phyloP scores from a whole-genome alignment of 2,888 invertebrate genomes.

The Eumacrocentrus americanus region DNA sequence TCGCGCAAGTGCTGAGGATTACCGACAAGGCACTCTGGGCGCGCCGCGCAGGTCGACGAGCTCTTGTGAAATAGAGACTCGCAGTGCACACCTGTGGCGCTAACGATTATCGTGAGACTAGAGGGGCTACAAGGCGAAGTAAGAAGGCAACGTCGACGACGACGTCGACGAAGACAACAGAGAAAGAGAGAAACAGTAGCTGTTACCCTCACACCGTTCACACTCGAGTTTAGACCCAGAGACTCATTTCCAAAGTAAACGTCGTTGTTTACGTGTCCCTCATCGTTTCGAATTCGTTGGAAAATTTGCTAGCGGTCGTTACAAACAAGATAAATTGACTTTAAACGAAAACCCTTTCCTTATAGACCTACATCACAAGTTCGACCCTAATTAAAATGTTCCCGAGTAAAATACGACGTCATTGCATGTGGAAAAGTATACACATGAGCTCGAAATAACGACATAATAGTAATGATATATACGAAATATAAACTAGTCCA shows the following conservation, averaged over 20 bases:
- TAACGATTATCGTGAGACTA: slow-evolving; percentile 41
- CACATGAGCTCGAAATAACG: background rate
- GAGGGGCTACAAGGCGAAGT: slow-evolving; percentile 23
- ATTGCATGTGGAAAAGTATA: background rate
- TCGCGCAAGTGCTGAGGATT: slow-evolving; percentile 25
- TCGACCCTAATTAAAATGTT: background rate
- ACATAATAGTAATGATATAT: background rate
- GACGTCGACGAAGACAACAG: too few relatives aligned
- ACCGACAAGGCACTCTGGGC: slow-evolving; percentile 19
- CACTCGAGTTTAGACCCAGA: slow-evolving; percentile 7
- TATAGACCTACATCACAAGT: too few relatives aligned
- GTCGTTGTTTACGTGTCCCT: background rate
- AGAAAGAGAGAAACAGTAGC: background rate
- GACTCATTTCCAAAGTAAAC: background rate
- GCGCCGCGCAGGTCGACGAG: slow-evolving; percentile 22
- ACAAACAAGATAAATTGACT: slow-evolving; percentile 13
- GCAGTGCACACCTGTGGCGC: slow-evolving; percentile 50
- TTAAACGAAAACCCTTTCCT: background rate
- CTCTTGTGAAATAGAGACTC: slow-evolving; percentile 31
- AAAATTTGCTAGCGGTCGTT: slow-evolving; percentile 5
- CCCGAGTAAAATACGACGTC: too few relatives aligned
- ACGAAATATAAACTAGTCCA: background rate
- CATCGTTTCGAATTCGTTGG: background rate
- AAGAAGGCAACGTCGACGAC: slow-evolving; percentile 7
- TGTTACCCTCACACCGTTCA: background rate